Conservation (phyloP, 2,797 vertebrate species). For the Pantherophis vulpinus region DNA sequence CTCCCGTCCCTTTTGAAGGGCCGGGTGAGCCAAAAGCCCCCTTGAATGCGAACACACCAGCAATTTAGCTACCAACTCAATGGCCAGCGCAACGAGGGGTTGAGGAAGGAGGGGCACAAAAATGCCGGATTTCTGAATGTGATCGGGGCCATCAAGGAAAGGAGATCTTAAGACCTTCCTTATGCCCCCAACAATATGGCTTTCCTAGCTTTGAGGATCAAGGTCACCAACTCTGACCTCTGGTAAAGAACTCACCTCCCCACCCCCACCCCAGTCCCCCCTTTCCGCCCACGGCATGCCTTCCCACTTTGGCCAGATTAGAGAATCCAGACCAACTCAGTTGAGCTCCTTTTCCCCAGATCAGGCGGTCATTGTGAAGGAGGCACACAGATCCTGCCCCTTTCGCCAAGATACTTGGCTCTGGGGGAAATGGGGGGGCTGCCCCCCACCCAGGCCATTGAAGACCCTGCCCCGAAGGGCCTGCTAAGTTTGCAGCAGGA, state of each 20-base stretch:
- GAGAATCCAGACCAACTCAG: neutral
- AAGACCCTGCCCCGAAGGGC: neutral
- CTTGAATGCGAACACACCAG: neutral
- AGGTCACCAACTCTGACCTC: neutral
- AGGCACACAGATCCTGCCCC: neutral
- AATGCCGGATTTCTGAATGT: neutral
- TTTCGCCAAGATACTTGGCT: neutral
- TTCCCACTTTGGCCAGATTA: neutral
- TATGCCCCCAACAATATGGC: neutral
- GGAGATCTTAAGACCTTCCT: neutral
- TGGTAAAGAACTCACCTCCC: neutral
- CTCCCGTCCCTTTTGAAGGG: conserved; percentile 5
- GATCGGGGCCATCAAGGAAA: too few relatives aligned
- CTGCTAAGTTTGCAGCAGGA: neutral
- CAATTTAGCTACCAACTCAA: conserved; percentile 2
- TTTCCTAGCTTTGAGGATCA: neutral
- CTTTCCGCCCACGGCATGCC: neutral
- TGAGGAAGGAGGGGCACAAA: too few relatives aligned
- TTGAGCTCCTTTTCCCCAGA: too few relatives aligned
- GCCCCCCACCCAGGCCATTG: neutral
- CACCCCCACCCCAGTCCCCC: neutral
- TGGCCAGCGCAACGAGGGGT: neutral
- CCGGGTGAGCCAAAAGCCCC: neutral
- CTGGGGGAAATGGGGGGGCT: neutral
- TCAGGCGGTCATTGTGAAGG: neutral